These are phyloP conservation scores for Thamnophis sirtalis DNA, from an alignment of 2,113 vertebrate genomes.

Conservation along the genomic window DNA sequence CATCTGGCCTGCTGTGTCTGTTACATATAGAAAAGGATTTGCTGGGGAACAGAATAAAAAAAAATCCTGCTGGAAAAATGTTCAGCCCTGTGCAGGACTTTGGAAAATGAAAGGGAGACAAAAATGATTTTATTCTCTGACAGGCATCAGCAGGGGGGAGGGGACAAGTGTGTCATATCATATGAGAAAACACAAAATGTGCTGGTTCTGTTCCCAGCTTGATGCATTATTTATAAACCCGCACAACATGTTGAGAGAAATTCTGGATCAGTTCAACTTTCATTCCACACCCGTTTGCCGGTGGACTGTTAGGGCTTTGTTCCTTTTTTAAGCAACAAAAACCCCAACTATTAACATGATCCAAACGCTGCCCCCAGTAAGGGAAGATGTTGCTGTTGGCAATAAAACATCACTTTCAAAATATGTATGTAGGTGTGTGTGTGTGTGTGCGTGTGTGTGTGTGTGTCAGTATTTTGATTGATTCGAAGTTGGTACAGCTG, in stretches of 20 bases:
- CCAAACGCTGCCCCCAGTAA: background rate
- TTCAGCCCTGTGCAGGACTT: background rate
- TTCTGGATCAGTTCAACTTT: background rate
- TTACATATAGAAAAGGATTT: background rate
- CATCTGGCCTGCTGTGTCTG: background rate
- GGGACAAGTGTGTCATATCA: accelerated
- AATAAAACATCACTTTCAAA: background rate
- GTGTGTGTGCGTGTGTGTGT: background rate
- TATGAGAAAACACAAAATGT: background rate
- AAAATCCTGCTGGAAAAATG: background rate
- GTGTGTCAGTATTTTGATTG: background rate
- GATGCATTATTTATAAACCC: accelerated
- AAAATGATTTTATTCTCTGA: background rate
- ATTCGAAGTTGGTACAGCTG: background rate
- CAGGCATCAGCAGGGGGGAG: too few species aligned
- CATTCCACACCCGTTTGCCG: background rate
- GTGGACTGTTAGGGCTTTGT: background rate
- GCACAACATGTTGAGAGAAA: background rate
- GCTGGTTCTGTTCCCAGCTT: background rate
- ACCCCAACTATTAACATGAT: accelerated
- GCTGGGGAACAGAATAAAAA: background rate
- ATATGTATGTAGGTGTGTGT: background rate
- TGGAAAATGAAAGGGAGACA: background rate
- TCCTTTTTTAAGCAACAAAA: background rate
- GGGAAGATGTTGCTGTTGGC: background rate